phyloP scores from a whole-genome alignment of 2,797 vertebrate species.

The Intellagama lesueurii region DNA sequence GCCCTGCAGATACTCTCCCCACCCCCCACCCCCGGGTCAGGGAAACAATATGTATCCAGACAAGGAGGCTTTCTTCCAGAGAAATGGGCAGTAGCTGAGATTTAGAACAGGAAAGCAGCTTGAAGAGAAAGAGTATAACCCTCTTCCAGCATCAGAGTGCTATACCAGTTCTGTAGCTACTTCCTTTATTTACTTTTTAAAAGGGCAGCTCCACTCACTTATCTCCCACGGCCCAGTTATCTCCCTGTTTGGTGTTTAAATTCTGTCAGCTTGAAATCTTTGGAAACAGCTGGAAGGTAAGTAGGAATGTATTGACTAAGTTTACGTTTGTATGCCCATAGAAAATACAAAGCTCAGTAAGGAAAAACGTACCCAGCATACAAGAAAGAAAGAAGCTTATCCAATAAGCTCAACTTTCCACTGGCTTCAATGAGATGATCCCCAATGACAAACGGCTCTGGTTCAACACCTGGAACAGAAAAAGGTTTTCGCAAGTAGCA shows the following conservation, averaged over 20 bases:
- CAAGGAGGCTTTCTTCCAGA: too few species aligned
- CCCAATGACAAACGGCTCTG: constrained; percentile 94
- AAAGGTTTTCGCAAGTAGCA: constrained; percentile 41
- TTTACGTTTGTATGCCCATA: not conserved
- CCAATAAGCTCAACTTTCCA: constrained; percentile 90
- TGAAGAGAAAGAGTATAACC: not conserved
- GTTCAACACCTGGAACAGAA: constrained; percentile 87
- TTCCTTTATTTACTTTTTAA: not conserved
- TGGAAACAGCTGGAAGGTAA: not conserved
- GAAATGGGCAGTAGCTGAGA: too few species aligned
- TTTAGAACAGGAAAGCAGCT: not conserved
- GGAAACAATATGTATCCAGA: not conserved
- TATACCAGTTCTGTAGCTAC: not conserved
- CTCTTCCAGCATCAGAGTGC: not conserved
- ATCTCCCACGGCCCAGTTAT: too few species aligned
- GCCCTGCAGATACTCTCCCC: too few species aligned
- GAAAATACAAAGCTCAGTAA: constrained; percentile 8
- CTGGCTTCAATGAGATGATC: constrained; percentile 93
- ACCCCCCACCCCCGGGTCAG: too few species aligned
- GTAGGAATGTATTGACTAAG: not conserved
- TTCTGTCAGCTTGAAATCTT: not conserved
- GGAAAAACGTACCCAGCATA: constrained; percentile 78
- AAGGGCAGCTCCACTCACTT: not conserved
- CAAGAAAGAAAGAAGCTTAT: constrained; percentile 86
- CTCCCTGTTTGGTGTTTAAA: not conserved